A percentile compares a stretch with the other conserved stretches of the same genome.
Conservation (phyloP, 2,113 vertebrate species). For the Epinephelus fuscoguttatus region DNA sequence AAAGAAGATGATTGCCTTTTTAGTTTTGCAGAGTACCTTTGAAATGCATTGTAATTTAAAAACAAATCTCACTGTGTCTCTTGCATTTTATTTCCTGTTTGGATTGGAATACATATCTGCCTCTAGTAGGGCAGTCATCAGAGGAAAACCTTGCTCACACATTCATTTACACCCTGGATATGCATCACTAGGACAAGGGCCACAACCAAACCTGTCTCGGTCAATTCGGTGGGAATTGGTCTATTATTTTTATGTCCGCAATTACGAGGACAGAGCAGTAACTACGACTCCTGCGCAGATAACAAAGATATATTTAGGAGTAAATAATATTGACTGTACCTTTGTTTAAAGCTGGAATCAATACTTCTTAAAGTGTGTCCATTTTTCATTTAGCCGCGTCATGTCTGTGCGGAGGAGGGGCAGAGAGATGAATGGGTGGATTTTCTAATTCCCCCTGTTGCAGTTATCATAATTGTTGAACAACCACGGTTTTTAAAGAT, state of each 20-base stretch:
- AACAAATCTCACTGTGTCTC: not conserved
- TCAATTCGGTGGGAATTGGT: slow-evolving; percentile 85
- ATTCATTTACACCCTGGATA: slow-evolving; percentile 77
- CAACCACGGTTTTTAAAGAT: slow-evolving; percentile 84
- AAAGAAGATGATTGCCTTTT: slow-evolving; percentile 37
- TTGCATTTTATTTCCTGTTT: slow-evolving; percentile 46
- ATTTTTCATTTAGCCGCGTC: slow-evolving; percentile 89
- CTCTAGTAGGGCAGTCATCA: slow-evolving; percentile 40
- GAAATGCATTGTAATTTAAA: slow-evolving; percentile 24
- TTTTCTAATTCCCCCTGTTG: slow-evolving; percentile 85
- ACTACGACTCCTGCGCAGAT: slow-evolving; percentile 83
- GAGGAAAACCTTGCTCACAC: slow-evolving; percentile 60
- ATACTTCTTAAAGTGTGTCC: slow-evolving; percentile 89
- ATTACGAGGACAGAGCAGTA: slow-evolving; percentile 86
- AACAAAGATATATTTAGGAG: slow-evolving; percentile 90
- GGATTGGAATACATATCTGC: slow-evolving; percentile 35
- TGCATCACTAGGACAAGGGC: slow-evolving; percentile 80
- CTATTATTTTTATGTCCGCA: slow-evolving; percentile 88
- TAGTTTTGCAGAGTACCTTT: slow-evolving; percentile 17
- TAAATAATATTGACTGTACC: slow-evolving; percentile 91
- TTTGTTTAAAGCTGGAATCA: slow-evolving; percentile 90
- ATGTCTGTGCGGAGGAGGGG: slow-evolving; percentile 84
- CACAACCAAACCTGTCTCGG: slow-evolving; percentile 77
- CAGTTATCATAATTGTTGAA: slow-evolving; percentile 88
- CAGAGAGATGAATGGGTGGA: slow-evolving; percentile 86